Conservation (phyloP, 2,797 vertebrate species). For the Danio aesculapii region DNA sequence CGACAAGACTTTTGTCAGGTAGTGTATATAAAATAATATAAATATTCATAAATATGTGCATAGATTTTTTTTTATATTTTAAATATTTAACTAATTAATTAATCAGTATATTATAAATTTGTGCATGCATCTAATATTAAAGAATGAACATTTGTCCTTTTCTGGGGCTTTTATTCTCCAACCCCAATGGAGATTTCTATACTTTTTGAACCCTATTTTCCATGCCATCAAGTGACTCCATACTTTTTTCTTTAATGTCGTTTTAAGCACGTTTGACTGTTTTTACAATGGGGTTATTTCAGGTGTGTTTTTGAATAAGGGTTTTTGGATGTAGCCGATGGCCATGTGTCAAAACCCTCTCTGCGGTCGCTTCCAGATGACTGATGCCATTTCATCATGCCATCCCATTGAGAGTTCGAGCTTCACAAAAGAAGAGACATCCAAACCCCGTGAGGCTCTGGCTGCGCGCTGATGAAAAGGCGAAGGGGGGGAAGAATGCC, state of each 20-base stretch:
- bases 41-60: no score
- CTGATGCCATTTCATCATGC: conserved; percentile 70
- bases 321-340: conserved; percentile 51
- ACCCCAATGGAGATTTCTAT: conserved; percentile 47
- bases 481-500: conserved; percentile 63
- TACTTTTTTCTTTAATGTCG: conserved; percentile 42
- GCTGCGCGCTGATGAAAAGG: conserved; percentile 69
- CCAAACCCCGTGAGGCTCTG: conserved; percentile 61
- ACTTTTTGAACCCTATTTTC: conserved; percentile 46
- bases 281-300: conserved; percentile 46
- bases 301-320: conserved; percentile 49
- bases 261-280: conserved; percentile 32
- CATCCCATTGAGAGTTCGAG: conserved; percentile 74
- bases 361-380: conserved; percentile 67
- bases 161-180: conserved; percentile 47
- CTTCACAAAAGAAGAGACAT: conserved; percentile 76
- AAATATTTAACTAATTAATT: no score
- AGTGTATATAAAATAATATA: no score
- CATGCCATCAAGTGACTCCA: conserved; percentile 41
- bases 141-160: not conserved
- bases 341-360: conserved; percentile 54
- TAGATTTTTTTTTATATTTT: no score
- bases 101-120: no score
- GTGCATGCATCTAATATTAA: no score
- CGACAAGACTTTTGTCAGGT: no score